These are phyloP conservation scores for Pterocles burchelli DNA, from an alignment of 2,113 vertebrate species.

Conservation along the genomic window DNA sequence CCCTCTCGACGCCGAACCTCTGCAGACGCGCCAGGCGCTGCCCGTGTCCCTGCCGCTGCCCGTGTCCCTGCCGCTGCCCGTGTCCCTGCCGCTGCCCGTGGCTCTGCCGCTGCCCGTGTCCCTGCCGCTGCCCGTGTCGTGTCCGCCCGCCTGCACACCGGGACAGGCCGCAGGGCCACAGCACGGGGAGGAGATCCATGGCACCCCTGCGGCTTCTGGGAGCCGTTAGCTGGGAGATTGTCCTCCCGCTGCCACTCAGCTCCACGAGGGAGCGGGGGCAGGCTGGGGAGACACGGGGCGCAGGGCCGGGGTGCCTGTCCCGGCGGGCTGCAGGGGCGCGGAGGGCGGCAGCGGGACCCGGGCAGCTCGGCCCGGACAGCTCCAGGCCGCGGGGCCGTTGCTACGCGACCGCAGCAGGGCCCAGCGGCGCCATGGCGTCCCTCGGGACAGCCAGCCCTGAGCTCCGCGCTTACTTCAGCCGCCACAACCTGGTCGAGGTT, in stretches of 20 bases:
- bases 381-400: background rate
- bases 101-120: too few species aligned
- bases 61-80: too few species aligned
- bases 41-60: too few species aligned
- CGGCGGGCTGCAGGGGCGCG: background rate
- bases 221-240: rapidly evolving
- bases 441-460: background rate
- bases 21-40: background rate
- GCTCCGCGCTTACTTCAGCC: conserved; percentile 15
- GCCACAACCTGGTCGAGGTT: conserved; percentile 12
- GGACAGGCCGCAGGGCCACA: too few species aligned
- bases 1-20: rapidly evolving
- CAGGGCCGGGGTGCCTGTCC: too few species aligned
- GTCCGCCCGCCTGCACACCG: too few species aligned
- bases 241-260: background rate
- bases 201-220: too few species aligned
- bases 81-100: too few species aligned
- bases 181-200: too few species aligned
- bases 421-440: background rate
- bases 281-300: background rate
- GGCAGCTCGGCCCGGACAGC: too few species aligned
- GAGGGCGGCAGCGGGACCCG: too few species aligned
- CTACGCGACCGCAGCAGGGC: background rate
- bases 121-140: too few species aligned
- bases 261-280: background rate